phyloP scores from a whole-genome alignment of 2,113 vertebrate species.

The Hemichromis elongatus region DNA sequence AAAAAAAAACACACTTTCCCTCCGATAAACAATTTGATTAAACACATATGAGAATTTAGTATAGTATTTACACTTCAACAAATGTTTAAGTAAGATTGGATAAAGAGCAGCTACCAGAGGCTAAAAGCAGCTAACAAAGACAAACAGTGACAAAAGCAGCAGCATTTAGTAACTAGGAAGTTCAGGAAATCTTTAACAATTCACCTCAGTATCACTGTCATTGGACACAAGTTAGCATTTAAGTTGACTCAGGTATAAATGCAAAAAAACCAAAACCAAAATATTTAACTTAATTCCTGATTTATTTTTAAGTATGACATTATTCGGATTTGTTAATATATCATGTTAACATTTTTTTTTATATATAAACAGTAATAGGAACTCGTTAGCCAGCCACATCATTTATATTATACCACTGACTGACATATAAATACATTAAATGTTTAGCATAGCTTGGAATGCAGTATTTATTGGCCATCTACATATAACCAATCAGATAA shows the following conservation, averaged over 20 bases:
- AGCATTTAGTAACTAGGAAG: no score
- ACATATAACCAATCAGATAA: neutral
- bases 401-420: neutral
- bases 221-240: neutral
- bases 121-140: neutral
- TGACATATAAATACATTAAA: neutral
- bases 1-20: no score
- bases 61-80: no score
- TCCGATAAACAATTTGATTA: no score
- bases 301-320: neutral
- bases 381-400: neutral
- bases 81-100: no score
- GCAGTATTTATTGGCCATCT: neutral
- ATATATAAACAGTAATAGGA: no score
- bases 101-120: no score
- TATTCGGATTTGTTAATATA: no score
- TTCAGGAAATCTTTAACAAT: no score
- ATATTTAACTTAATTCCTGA: neutral
- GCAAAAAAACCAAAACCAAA: neutral
- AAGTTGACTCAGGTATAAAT: neutral
- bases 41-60: no score
- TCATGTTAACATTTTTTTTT: no score
- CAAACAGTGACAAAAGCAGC: neutral
- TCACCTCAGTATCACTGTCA: neutral
- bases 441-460: neutral